Evolutionary conservation across 35 echinoderm and acorn worm species (phyloP), one percentile per base, ranked within the genome.

Genomic region (Eucidaris tribuloides): DNA sequence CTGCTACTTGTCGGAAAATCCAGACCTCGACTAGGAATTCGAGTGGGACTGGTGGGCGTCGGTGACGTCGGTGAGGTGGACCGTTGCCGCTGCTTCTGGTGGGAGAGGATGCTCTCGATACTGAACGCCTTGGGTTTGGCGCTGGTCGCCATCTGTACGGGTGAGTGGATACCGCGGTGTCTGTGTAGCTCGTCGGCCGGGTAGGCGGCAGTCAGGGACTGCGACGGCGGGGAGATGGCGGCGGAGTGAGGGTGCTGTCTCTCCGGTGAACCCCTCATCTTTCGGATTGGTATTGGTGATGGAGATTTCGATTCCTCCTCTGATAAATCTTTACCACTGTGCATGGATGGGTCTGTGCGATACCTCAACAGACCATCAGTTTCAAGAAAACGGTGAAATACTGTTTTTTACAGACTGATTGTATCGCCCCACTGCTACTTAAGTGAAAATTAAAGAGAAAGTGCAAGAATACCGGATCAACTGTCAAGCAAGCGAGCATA

Each of bases 31-130:
- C 44, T 38, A 36, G 6, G 15, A 17, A 36, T 25, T 22, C 18
- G 38, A 5, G 68, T 42, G 28, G 68, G 68, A 74, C 68, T 74
- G 15, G 68, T n/a, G 2, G 68, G 68, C 37, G 68, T 42, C 1
- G 68, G 41, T 25, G 68, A 74, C 25, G 14, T 38, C 68, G 39
- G 68, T n/a, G 68, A 74, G n/a, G n/a, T n/a, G n/a, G n/a, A n/a
- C n/a, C n/a, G n/a, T n/a, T n/a, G n/a, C n/a, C n/a, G n/a, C n/a
- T n/a, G n/a, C 20, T 74, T 74, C 38, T 23, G 68, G n/a, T 74
- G 68, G 18, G 68, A 74, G 4, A 74, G 68, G 14, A 74, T 74
- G 68, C 68, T 74, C 37, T 74, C 68, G 68, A 74, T 74, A 9
- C 68, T 74, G 68, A 74, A 74, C 3, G 35, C 68, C 37, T 74